phyloP scores from a whole-genome alignment of 2,888 invertebrate genomes.

The Podotricha telesiphe region DNA sequence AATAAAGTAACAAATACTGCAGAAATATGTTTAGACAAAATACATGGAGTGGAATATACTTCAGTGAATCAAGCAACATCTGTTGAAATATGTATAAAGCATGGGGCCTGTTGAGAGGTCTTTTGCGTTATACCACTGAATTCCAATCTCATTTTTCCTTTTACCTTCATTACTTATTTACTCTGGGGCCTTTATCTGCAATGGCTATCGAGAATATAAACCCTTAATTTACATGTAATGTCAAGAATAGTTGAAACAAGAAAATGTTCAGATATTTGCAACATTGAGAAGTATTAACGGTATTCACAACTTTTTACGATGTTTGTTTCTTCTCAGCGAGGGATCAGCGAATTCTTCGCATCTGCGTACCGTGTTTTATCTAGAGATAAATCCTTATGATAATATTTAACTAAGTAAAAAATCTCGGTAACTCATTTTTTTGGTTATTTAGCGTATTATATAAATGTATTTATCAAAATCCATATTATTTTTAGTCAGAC shows the following conservation, averaged over 20 bases:
- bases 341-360: conserved; percentile 67
- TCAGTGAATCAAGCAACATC: conserved; percentile 15
- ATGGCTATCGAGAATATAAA: conserved; percentile 44
- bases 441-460: not conserved
- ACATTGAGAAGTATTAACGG: conserved; percentile 67
- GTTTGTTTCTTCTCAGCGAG: conserved; percentile 62
- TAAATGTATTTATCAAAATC: not conserved
- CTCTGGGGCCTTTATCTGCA: conserved; percentile 42
- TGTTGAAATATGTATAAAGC: conserved; percentile 32
- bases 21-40: conserved; percentile 14
- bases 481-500: not conserved
- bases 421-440: conserved; percentile 29
- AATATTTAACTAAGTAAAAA: conserved; percentile 41
- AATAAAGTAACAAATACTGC: not conserved
- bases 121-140: conserved; percentile 34
- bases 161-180: conserved; percentile 49
- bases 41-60: conserved; percentile 21
- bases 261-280: conserved; percentile 63
- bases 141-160: conserved; percentile 45
- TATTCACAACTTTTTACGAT: conserved; percentile 72
- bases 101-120: conserved; percentile 32
- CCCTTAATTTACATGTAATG: conserved; percentile 52
- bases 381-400: conserved; percentile 40
- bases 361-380: conserved; percentile 60
- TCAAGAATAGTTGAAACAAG: conserved; percentile 56